Evolutionary conservation across 1,140 invertebrate genomes (phyloP).

Genomic region (Elysia chlorotica): DNA sequence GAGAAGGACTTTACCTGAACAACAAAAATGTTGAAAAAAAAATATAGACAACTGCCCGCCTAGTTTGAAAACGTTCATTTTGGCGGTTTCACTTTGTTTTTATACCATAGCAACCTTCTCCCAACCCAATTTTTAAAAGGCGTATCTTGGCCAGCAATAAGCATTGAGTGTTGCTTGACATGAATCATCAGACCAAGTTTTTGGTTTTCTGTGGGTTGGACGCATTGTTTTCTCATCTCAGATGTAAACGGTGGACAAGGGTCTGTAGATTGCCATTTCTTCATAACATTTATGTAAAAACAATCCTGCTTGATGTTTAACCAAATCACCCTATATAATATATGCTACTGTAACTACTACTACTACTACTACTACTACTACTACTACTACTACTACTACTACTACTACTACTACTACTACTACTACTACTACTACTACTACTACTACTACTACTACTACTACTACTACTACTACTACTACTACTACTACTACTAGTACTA

Average conservation of each 20-base stretch:
- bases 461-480: constrained; percentile 9
- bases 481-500: neutral
- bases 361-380: neutral
- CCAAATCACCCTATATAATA: neutral
- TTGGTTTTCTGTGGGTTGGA: too few species aligned
- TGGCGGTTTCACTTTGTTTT: too few species aligned
- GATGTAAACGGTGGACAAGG: neutral
- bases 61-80: too few species aligned
- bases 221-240: neutral
- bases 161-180: too few species aligned
- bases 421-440: constrained; percentile 9
- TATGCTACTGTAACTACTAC: neutral
- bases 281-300: neutral
- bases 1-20: too few species aligned
- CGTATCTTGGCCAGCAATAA: too few species aligned
- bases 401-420: constrained; percentile 1
- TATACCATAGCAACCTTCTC: too few species aligned
- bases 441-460: constrained; percentile 3
- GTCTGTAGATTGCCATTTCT: neutral
- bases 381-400: constrained; percentile 4
- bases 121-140: too few species aligned
- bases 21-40: too few species aligned
- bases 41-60: too few species aligned
- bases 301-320: neutral
- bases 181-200: too few species aligned